phyloP scores from a whole-genome alignment of 1,140 invertebrate genomes.

The Heliconius hewitsoni region DNA sequence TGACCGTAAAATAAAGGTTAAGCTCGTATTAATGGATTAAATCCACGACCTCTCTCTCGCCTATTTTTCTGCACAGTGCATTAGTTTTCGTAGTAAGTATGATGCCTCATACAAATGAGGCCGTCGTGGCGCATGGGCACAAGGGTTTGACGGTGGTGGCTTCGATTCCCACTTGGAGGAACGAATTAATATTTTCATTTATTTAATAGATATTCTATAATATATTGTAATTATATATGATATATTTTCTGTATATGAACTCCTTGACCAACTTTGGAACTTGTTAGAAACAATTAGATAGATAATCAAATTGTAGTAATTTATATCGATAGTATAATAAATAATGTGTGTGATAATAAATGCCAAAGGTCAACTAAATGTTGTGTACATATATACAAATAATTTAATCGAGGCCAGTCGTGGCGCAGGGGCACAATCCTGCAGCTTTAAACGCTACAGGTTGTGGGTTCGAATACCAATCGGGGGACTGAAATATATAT shows the following conservation, averaged over 20 bases:
- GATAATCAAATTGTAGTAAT: background rate
- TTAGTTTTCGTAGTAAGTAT: background rate
- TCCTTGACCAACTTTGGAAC: background rate
- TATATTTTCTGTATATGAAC: background rate
- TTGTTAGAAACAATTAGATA: background rate
- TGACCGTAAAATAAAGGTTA: background rate
- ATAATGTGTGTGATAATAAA: background rate
- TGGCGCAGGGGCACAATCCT: too few relatives aligned
- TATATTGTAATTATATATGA: background rate
- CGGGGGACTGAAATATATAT: too few relatives aligned
- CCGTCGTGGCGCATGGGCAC: too few relatives aligned
- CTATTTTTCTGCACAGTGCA: too few relatives aligned
- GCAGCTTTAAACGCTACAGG: too few relatives aligned
- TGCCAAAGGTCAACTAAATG: background rate
- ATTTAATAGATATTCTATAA: too few relatives aligned
- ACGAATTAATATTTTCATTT: too few relatives aligned
- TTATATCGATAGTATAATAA: background rate
- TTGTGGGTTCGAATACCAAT: too few relatives aligned
- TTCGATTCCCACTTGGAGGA: too few relatives aligned
- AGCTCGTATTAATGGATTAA: background rate
- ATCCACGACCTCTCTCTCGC: background rate
- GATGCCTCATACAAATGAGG: too few relatives aligned
- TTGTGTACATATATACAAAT: background rate
- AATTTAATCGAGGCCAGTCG: background rate
- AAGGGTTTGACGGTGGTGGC: too few relatives aligned